Evolutionary conservation across 2,888 invertebrate species (phyloP).

Genomic region (Sarcophaga caerulescens): DNA sequence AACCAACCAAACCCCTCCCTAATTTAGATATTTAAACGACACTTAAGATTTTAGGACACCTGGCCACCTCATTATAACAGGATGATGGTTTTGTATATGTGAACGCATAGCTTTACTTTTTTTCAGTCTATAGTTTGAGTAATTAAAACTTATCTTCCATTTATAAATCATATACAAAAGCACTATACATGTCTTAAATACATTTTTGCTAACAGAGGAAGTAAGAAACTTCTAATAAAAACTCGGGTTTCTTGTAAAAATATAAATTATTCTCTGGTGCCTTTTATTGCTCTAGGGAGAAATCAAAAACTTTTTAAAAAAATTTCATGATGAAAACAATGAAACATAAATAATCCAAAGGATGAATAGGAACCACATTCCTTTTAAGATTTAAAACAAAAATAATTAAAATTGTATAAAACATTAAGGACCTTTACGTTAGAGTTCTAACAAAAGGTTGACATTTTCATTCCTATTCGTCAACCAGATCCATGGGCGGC

Average conservation of each 20-base stretch:
- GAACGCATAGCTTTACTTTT: too few relatives aligned
- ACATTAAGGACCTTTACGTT: too few relatives aligned
- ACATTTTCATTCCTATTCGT: too few relatives aligned
- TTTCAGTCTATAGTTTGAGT: background rate
- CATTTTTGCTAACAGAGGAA: background rate
- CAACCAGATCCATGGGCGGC: too few relatives aligned
- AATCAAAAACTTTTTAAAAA: constrained; percentile 11
- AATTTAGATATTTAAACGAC: too few relatives aligned
- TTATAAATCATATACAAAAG: background rate
- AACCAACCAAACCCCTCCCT: background rate
- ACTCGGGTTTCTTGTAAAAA: background rate
- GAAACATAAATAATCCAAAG: too few relatives aligned
- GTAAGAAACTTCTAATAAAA: background rate
- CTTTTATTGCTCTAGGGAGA: background rate
- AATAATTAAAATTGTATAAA: too few relatives aligned
- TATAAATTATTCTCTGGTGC: background rate
- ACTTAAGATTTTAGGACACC: too few relatives aligned
- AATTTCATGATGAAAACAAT: constrained; percentile 2
- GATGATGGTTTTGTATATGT: too few relatives aligned
- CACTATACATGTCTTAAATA: background rate
- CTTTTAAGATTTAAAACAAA: background rate
- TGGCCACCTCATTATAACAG: too few relatives aligned
- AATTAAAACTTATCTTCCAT: background rate
- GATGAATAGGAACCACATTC: background rate
- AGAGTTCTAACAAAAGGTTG: too few relatives aligned